Percentiles rank a stretch among this genome's conserved stretches.
Conservation (phyloP, 2,888 invertebrate genomes). For the Slavum lentiscoides region DNA sequence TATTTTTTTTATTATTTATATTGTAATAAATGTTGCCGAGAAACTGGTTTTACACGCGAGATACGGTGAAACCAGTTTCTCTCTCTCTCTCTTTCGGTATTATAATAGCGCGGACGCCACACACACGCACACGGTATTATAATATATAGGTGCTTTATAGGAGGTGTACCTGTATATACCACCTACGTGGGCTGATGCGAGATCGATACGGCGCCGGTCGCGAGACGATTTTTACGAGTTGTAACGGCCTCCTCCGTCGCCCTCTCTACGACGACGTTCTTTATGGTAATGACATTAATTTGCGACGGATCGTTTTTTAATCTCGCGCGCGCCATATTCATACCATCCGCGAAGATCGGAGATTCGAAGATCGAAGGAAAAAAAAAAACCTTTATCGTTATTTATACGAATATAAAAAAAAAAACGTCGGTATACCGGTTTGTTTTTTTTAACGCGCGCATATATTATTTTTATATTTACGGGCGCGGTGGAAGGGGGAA, state of each 20-base stretch:
- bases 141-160: background rate
- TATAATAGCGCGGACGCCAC: background rate
- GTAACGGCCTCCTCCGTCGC: too few species aligned
- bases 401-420: too few species aligned
- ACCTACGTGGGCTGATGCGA: conserved; percentile 12
- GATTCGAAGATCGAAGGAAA: too few species aligned
- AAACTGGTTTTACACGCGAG: conserved; percentile 51
- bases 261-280: background rate
- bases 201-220: conserved; percentile 41
- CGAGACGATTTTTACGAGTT: conserved; percentile 6
- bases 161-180: background rate
- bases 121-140: background rate
- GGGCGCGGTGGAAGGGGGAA: background rate
- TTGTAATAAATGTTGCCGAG: conserved; percentile 42
- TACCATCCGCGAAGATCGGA: too few species aligned
- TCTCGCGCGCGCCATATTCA: too few species aligned
- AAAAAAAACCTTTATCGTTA: too few species aligned
- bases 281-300: conserved; percentile 30
- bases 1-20: conserved; percentile 28
- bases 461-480: conserved; percentile 6
- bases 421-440: background rate
- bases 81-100: background rate
- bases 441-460: background rate
- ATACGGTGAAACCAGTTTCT: conserved; percentile 25
- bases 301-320: background rate